Percentiles rank a stretch among this genome's conserved stretches.
These are phyloP conservation scores for Hydractinia symbiolongicarpus DNA, from an alignment of 30 jellyfish, hydroid and myxozoan species.

Conservation along the genomic window DNA sequence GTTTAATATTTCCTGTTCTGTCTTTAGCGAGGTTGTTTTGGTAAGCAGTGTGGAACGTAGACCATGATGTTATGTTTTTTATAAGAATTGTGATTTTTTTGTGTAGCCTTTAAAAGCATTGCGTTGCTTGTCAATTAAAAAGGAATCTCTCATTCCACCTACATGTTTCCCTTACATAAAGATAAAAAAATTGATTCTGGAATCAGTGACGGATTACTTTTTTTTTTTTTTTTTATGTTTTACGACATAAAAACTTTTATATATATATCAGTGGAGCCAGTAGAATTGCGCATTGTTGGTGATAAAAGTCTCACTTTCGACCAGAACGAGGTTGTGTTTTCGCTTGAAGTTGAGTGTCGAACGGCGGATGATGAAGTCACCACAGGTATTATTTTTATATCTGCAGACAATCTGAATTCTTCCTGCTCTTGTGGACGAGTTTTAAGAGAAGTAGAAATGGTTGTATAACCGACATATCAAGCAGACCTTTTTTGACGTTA, in stretches of 20 bases:
- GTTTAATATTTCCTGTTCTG: too few species aligned
- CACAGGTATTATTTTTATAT: constrained; percentile 38
- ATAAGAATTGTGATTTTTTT: too few species aligned
- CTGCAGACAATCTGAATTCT: neutral
- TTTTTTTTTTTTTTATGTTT: neutral
- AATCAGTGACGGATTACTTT: neutral
- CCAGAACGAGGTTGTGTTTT: constrained; percentile 52
- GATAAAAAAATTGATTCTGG: neutral
- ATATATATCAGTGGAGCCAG: constrained; percentile 60
- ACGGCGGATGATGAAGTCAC: constrained; percentile 54
- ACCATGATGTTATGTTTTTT: too few species aligned
- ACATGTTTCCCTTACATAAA: neutral
- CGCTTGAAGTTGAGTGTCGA: constrained; percentile 42
- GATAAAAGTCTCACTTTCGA: constrained; percentile 41
- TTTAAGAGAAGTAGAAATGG: neutral
- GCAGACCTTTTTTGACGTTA: neutral
- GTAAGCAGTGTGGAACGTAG: too few species aligned
- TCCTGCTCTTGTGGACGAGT: neutral
- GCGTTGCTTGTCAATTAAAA: too few species aligned
- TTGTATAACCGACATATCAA: neutral
- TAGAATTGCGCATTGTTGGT: constrained; percentile 31
- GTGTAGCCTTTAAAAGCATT: too few species aligned
- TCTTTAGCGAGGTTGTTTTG: too few species aligned
- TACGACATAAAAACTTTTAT: neutral
- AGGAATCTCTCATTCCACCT: too few species aligned